Percentiles rank a stretch among this genome's conserved stretches.
phyloP scores from a whole-genome alignment of 2,113 vertebrate species.

The Glaucidium brasilianum region DNA sequence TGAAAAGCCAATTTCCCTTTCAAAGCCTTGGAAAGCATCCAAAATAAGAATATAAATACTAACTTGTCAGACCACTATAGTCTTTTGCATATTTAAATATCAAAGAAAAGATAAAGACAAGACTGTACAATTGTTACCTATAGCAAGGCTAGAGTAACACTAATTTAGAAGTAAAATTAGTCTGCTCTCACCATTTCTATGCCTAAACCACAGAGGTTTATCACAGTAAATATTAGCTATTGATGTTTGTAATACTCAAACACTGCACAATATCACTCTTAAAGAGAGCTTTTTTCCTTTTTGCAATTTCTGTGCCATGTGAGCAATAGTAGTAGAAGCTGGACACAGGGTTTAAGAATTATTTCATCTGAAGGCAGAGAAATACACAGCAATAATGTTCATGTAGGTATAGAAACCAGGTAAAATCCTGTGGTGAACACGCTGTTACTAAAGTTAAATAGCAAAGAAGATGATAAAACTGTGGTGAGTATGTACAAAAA shows the following conservation, averaged over 20 bases:
- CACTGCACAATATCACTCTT: not conserved
- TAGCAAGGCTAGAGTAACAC: not conserved
- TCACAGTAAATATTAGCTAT: not conserved
- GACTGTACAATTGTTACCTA: not conserved
- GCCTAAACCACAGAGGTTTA: not conserved
- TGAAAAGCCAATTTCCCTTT: not conserved
- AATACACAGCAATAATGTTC: not conserved
- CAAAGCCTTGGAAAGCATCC: not conserved
- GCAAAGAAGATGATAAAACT: not conserved
- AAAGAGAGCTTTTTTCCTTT: not conserved
- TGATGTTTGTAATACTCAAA: not conserved
- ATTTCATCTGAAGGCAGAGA: not conserved
- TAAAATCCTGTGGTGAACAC: not conserved
- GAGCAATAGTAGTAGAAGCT: not conserved
- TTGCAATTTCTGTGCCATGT: not conserved
- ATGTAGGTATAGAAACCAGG: not conserved
- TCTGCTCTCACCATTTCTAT: not conserved
- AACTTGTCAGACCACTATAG: not conserved
- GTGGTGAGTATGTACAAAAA: not conserved
- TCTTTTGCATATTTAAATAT: not conserved
- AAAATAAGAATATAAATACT: not conserved
- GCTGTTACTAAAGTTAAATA: not conserved
- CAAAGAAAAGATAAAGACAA: not conserved
- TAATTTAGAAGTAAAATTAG: not conserved
- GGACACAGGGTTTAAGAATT: not conserved